These are phyloP conservation scores for Guaruba guarouba DNA, from an alignment of 2,113 vertebrate genomes.

Conservation along the genomic window DNA sequence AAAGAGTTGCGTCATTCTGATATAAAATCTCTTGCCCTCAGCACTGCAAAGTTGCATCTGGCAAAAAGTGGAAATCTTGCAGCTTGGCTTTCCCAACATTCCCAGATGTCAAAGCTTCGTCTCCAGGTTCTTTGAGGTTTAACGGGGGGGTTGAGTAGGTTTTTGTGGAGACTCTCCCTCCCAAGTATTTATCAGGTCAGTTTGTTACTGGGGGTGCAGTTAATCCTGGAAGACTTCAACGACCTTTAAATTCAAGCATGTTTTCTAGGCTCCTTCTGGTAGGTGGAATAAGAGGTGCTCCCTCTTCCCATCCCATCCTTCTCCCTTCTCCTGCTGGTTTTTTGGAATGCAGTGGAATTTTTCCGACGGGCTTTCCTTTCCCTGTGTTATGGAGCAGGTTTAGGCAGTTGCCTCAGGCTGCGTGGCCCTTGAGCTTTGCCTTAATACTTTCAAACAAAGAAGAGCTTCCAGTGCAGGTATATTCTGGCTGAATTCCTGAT, in stretches of 20 bases:
- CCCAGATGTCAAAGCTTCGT: not conserved
- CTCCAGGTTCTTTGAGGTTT: not conserved
- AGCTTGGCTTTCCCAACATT: not conserved
- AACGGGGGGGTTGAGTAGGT: not conserved
- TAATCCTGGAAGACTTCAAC: not conserved
- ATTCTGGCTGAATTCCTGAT: not conserved
- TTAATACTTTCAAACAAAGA: not conserved
- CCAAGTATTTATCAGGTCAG: not conserved
- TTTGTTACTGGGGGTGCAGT: not conserved
- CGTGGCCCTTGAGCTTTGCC: not conserved
- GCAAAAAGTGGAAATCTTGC: not conserved
- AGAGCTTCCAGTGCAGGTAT: not conserved
- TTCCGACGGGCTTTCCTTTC: not conserved
- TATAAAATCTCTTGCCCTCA: not conserved
- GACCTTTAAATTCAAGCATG: not conserved
- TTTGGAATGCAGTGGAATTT: not conserved
- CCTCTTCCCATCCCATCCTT: rapidly evolving
- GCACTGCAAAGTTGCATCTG: not conserved
- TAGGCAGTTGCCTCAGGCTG: not conserved
- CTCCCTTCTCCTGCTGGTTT: not conserved
- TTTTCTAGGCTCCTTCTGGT: not conserved
- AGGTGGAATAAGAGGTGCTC: not conserved
- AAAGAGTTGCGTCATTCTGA: not conserved
- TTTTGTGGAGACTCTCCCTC: not conserved
- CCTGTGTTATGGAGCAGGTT: not conserved